Conservation (phyloP, 2,113 vertebrate species). For the rat (Rattus norvegicus) region DNA sequence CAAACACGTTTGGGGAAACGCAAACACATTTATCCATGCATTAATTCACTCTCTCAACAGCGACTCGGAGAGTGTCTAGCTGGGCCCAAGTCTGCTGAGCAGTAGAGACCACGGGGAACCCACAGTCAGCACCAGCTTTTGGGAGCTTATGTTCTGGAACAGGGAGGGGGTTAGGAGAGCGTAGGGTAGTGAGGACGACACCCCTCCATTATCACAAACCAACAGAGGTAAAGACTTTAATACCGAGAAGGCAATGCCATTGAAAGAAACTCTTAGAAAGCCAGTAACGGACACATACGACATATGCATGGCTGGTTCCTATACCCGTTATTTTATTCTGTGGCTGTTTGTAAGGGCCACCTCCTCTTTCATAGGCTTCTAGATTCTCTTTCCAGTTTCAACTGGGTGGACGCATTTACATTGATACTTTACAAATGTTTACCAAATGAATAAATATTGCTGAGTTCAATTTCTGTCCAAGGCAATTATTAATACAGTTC, state of each 20-base stretch:
- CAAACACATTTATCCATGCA: slow-evolving; percentile 73
- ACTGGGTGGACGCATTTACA: background rate
- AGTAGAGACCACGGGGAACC: too few species aligned
- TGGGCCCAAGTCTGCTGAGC: slow-evolving; percentile 27
- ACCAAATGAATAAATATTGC: background rate
- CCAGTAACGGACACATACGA: background rate
- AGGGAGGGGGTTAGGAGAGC: background rate
- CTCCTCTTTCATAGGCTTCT: background rate
- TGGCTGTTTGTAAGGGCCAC: background rate
- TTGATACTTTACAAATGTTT: background rate
- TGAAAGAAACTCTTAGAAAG: background rate
- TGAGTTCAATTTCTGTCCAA: slow-evolving; percentile 40
- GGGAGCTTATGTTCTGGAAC: slow-evolving; percentile 45
- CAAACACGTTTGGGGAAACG: slow-evolving; percentile 77
- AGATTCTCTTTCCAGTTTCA: background rate
- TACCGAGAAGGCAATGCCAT: background rate
- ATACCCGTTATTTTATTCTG: background rate
- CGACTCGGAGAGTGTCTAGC: slow-evolving; percentile 53
- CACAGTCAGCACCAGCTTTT: background rate
- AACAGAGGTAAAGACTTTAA: slow-evolving; percentile 28
- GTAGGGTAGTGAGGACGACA: background rate
- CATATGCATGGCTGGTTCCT: background rate
- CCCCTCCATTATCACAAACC: background rate
- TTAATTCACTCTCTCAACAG: slow-evolving; percentile 60
- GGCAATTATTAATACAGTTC: background rate